Conservation (phyloP, 1,140 invertebrate species). For the Helicoverpa zea region DNA sequence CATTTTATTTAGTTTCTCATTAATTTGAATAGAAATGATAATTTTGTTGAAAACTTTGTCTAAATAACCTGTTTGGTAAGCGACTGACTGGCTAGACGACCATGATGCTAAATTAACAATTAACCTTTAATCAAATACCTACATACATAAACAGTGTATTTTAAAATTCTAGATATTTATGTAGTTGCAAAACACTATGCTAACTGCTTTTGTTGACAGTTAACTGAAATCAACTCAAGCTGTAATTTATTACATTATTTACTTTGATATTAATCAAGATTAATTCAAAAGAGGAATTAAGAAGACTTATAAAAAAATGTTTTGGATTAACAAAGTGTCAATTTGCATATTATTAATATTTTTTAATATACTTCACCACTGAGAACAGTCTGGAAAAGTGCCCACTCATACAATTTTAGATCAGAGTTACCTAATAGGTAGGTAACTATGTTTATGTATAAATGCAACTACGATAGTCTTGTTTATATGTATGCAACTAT, state of each 20-base stretch:
- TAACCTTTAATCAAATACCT: constrained; percentile 28
- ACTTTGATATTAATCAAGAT: too few species aligned
- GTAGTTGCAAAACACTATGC: not conserved
- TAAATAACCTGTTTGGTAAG: not conserved
- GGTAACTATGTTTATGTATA: not conserved
- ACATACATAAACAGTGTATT: not conserved
- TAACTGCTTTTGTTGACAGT: too few species aligned
- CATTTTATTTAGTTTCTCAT: not conserved
- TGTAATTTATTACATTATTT: not conserved
- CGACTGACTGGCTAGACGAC: constrained; percentile 9
- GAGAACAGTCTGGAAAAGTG: constrained; percentile 11
- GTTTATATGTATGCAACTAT: not conserved
- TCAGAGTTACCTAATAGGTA: not conserved
- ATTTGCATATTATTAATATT: too few species aligned
- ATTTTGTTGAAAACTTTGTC: not conserved
- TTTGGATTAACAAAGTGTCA: not conserved
- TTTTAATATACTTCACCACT: not conserved
- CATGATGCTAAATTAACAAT: constrained; percentile 9
- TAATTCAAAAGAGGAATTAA: too few species aligned
- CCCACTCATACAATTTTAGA: not conserved
- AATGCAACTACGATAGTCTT: not conserved
- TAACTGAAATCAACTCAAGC: too few species aligned
- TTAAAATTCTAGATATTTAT: not conserved
- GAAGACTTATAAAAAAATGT: not conserved
- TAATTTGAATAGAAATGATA: not conserved